phyloP scores from a whole-genome alignment of 2,888 invertebrate species.

The Nasonia oneida region DNA sequence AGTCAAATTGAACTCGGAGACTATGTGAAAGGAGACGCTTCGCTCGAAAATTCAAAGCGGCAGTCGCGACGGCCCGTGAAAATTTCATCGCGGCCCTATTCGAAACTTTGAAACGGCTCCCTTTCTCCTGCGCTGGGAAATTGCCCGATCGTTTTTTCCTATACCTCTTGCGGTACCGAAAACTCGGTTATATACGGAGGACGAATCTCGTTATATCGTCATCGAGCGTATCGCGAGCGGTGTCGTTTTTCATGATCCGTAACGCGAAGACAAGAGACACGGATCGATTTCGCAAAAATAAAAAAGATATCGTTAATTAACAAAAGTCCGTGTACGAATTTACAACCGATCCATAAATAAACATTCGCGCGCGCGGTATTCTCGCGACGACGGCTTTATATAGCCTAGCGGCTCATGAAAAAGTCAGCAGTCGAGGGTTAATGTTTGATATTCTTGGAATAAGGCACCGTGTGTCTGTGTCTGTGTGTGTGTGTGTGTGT shows the following conservation, averaged over 20 bases:
- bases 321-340: background rate
- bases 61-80: constrained; percentile 23
- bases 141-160: background rate
- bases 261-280: background rate
- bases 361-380: background rate
- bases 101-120: constrained; percentile 20
- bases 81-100: constrained; percentile 33
- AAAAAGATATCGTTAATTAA: background rate
- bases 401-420: background rate
- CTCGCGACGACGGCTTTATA: background rate
- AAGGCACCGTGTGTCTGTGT: background rate
- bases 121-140: background rate
- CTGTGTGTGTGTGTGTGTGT: background rate
- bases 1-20: background rate
- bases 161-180: background rate
- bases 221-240: background rate
- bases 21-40: background rate
- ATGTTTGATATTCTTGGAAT: constrained; percentile 7
- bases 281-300: background rate
- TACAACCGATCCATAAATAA: background rate
- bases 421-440: background rate
- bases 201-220: background rate
- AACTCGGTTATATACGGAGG: background rate
- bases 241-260: background rate
- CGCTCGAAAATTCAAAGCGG: constrained; percentile 29